A percentile compares a stretch with the other conserved stretches of the same genome.
Evolutionary conservation across 1,140 invertebrate species (phyloP).

Genomic region (Drosophila chauvacae): DNA sequence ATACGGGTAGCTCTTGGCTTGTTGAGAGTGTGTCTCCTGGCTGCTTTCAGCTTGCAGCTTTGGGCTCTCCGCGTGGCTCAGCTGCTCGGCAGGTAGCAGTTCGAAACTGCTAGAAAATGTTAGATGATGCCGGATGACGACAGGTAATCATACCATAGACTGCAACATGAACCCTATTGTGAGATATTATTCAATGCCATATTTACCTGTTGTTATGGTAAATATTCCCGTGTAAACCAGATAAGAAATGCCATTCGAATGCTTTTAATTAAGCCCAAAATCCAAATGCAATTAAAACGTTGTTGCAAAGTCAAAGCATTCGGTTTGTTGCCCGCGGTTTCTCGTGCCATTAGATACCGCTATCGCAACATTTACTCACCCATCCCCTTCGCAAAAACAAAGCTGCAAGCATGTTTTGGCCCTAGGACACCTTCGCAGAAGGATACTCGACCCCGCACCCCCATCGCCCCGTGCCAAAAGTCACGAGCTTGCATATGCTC

Average conservation of each 20-base stretch:
- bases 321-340: slow-evolving; percentile 40
- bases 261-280: slow-evolving; percentile 66
- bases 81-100: slow-evolving; percentile 1
- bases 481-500: slow-evolving; percentile 45
- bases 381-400: background rate
- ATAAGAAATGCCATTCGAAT: background rate
- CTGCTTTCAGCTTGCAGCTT: background rate
- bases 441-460: background rate
- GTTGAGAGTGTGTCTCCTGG: slow-evolving; percentile 32
- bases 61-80: background rate
- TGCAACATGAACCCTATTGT: background rate
- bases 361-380: slow-evolving; percentile 51
- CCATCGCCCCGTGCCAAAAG: slow-evolving; percentile 44
- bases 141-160: slow-evolving; percentile 31
- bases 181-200: background rate
- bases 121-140: slow-evolving; percentile 43
- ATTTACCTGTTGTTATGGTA: background rate
- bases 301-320: slow-evolving; percentile 13
- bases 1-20: slow-evolving; percentile 46
- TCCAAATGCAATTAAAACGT: slow-evolving; percentile 69
- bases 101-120: slow-evolving; percentile 10
- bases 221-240: background rate
- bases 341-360: slow-evolving; percentile 49
- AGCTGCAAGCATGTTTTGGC: slow-evolving; percentile 7
- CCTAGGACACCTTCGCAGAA: slow-evolving; percentile 12